Percentiles rank a stretch among this genome's conserved stretches.
phyloP scores from a whole-genome alignment of 2,113 vertebrate species.

The Proterorhinus semilunaris region DNA sequence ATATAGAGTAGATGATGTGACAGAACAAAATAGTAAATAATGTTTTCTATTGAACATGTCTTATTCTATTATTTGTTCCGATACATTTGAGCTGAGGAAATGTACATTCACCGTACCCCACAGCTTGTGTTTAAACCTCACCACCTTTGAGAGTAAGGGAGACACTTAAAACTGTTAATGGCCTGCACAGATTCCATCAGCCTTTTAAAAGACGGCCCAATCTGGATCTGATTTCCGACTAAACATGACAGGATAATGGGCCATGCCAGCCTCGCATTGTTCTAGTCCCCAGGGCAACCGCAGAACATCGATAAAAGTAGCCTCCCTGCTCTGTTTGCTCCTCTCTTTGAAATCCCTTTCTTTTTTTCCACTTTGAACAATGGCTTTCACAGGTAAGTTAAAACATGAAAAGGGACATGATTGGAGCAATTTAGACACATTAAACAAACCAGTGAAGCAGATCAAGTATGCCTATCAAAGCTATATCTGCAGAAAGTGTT shows the following conservation, averaged over 20 bases:
- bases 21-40: background rate
- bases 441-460: slow-evolving; percentile 31
- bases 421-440: slow-evolving; percentile 65
- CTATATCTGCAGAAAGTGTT: slow-evolving; percentile 37
- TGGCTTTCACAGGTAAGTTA: slow-evolving; percentile 43
- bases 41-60: background rate
- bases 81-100: too few species aligned
- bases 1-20: too few species aligned
- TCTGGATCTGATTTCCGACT: background rate
- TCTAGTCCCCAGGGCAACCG: slow-evolving; percentile 56
- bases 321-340: background rate
- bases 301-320: slow-evolving; percentile 32
- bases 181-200: background rate
- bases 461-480: slow-evolving; percentile 16
- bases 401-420: slow-evolving; percentile 48
- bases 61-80: background rate
- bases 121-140: too few species aligned
- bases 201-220: background rate
- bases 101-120: too few species aligned
- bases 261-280: slow-evolving; percentile 32
- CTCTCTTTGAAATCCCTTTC: slow-evolving; percentile 20
- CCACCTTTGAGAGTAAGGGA: background rate
- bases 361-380: slow-evolving; percentile 23
- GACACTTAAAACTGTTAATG: background rate
- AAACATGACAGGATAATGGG: slow-evolving; percentile 55